Base-by-base conservation (phyloP, 1,140 invertebrate genomes). In the Lanistes nyassanus region DNA sequence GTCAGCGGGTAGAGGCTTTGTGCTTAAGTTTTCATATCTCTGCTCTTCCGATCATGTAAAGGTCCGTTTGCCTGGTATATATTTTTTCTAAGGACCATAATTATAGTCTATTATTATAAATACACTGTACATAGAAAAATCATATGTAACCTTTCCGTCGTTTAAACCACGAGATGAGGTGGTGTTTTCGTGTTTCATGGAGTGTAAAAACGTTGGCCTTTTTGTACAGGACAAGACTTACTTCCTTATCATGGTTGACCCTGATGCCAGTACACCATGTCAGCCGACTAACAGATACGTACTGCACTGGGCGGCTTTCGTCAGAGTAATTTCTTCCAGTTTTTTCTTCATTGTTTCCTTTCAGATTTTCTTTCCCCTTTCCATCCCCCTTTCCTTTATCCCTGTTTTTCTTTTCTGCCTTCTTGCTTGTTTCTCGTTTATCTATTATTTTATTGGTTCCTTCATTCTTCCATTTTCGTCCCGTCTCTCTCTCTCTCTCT, bases 401-500 rank as follows among this genome's bases (percentile, higher is more conserved):
- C 65, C 39, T 39, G 37, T 36, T 66, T 39, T 66, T 36, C 39
- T 23, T 66, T 39, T 36, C 31, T 36, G 36, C 26, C 36, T 67
- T 23, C 42, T 26, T 42, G 31, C 39, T 36, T 65, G 31, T 65
- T 36, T 65, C 62, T 65, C 62, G 34, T 26, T 65, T 36, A 36
- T 36, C 39, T 36, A 36, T 36, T 65, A 29, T 65, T 36, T 65
- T 36, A 36, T 36, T 65, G 31, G 34, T 36, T 65, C 62, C 39
- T 36, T 65, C 62, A 36, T 36, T 65, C 62, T 65, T 23, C 39
- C 62, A 36, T 37, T 26, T 23, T 65, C 29, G 34, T 37, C 39
- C 29, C 39, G 9, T 55, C 51, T 55, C 51, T 55, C 51, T 55
- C 51, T 55, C 51, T 55, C 51, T 65, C 62, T 65, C n/a, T 65